These are phyloP conservation scores for Ctenomys sociabilis DNA, from an alignment of 2,113 vertebrate genomes.

Conservation along the genomic window DNA sequence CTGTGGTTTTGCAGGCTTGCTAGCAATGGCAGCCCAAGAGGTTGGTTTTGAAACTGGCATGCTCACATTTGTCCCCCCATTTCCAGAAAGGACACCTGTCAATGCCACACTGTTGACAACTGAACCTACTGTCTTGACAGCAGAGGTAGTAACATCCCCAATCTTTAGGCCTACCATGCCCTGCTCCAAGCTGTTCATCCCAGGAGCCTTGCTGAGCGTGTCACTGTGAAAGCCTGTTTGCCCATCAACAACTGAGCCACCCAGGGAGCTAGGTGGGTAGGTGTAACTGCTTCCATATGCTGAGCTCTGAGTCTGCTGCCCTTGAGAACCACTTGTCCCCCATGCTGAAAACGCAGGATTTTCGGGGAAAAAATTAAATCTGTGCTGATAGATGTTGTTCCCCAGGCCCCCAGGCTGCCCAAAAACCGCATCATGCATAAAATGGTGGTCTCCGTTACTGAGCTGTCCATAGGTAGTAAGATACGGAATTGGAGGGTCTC, in stretches of 20 bases:
- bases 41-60: slow-evolving; percentile 94
- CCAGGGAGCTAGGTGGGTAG: slow-evolving; percentile 95
- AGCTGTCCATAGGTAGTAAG: slow-evolving; percentile 96
- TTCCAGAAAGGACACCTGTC: slow-evolving; percentile 89
- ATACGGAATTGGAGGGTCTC: slow-evolving; percentile 96
- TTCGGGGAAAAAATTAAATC: slow-evolving; percentile 98
- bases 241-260: slow-evolving; percentile 95
- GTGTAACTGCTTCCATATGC: slow-evolving; percentile 96
- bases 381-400: slow-evolving; percentile 95
- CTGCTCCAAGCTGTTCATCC: slow-evolving; percentile 97
- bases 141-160: slow-evolving; percentile 91
- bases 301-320: slow-evolving; percentile 95
- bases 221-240: slow-evolving; percentile 96
- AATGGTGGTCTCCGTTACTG: slow-evolving; percentile 97
- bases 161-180: slow-evolving; percentile 97
- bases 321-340: slow-evolving; percentile 95
- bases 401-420: slow-evolving; percentile 96
- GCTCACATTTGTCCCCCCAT: slow-evolving; percentile 89
- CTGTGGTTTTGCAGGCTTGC: slow-evolving; percentile 95
- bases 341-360: slow-evolving; percentile 97
- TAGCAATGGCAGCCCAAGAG: slow-evolving; percentile 97
- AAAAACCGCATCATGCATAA: slow-evolving; percentile 96
- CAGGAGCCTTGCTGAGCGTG: slow-evolving; percentile 95
- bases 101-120: slow-evolving; percentile 92
- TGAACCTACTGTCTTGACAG: slow-evolving; percentile 93